phyloP scores from a whole-genome alignment of 2,797 vertebrate genomes.

The Phataginus tetradactyla region DNA sequence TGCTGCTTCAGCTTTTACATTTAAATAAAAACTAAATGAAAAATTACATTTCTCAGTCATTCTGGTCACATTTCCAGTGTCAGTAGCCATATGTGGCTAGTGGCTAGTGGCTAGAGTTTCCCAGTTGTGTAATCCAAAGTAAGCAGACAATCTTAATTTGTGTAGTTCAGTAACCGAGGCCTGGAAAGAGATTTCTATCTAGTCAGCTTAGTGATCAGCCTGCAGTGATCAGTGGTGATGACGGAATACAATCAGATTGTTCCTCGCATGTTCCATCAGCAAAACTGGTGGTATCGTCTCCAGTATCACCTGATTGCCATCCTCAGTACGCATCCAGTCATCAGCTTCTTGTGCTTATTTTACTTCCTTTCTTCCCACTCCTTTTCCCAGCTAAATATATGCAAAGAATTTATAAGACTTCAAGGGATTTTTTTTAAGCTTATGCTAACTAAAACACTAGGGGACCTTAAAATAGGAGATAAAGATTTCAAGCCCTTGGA shows the following conservation, averaged over 20 bases:
- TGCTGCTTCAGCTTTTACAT: background rate
- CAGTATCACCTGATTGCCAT: background rate
- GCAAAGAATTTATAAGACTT: constrained; percentile 6
- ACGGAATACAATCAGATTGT: background rate
- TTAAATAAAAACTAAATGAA: constrained; percentile 11
- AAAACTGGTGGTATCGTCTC: background rate
- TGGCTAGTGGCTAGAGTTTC: background rate
- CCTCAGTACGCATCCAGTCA: background rate
- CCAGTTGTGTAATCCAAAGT: background rate
- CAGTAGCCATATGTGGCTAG: background rate
- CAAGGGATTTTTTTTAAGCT: background rate
- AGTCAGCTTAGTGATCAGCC: background rate
- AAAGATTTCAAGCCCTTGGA: background rate
- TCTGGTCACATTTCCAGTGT: background rate
- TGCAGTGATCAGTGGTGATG: background rate
- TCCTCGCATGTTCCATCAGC: background rate
- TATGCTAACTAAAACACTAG: background rate
- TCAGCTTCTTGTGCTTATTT: background rate
- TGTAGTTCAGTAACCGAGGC: background rate
- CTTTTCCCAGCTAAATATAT: background rate
- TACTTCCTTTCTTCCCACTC: background rate
- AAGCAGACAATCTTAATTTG: background rate
- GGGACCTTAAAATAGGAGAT: background rate
- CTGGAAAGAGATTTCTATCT: background rate
- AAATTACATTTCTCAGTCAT: background rate